Conservation (phyloP, 2,797 vertebrate species). For the Alcedo atthis region DNA sequence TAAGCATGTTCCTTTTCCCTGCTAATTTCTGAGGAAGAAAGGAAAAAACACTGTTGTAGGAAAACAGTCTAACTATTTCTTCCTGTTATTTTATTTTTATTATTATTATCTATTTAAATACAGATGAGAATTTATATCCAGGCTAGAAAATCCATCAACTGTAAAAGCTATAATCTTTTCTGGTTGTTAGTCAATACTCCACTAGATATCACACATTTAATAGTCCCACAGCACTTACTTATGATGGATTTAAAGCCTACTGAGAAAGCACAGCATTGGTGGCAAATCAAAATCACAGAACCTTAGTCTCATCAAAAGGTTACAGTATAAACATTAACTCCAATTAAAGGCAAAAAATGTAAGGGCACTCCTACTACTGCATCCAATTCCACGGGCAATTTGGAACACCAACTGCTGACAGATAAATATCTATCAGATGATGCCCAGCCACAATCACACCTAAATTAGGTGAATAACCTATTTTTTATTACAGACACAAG, state of each 20-base stretch:
- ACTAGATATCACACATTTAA: neutral
- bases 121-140: neutral
- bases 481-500: neutral
- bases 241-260: neutral
- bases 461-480: neutral
- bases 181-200: neutral
- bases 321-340: neutral
- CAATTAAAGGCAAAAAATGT: neutral
- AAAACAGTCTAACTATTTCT: neutral
- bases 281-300: neutral
- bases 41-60: neutral
- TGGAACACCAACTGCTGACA: neutral
- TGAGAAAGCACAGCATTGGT: neutral
- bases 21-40: neutral
- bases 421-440: neutral
- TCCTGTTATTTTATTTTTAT: neutral
- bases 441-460: neutral
- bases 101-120: neutral
- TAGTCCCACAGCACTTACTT: accelerated
- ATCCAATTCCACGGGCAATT: neutral
- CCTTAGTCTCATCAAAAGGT: neutral
- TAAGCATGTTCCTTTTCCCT: neutral
- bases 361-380: neutral
- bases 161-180: neutral
- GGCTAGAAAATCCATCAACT: neutral